These are phyloP conservation scores for Epinotia demarniana DNA, from an alignment of 2,888 invertebrate species.

Conservation along the genomic window DNA sequence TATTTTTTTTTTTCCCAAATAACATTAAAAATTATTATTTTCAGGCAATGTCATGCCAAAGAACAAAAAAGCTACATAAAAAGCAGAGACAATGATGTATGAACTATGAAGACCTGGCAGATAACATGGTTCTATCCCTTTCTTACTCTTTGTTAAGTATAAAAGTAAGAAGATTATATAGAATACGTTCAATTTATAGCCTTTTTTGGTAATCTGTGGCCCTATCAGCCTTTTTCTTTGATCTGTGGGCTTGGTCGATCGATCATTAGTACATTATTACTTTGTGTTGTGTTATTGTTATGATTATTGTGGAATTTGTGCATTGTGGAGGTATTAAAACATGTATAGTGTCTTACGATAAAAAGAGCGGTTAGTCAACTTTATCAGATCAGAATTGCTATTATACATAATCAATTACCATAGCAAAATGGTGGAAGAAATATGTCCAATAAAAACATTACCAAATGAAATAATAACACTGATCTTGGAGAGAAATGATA, in stretches of 20 bases:
- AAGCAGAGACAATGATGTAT: too few species aligned
- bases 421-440: conserved; percentile 39
- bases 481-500: conserved; percentile 57
- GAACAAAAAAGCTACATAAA: too few species aligned
- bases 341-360: background rate
- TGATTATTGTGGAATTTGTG: background rate
- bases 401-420: background rate
- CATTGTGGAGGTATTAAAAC: background rate
- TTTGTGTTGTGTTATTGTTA: background rate
- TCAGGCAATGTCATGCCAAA: too few species aligned
- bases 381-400: background rate
- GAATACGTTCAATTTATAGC: too few species aligned
- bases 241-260: background rate
- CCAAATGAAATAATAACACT: conserved; percentile 64
- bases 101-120: too few species aligned
- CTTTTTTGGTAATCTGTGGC: too few species aligned
- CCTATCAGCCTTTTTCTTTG: too few species aligned
- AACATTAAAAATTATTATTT: too few species aligned
- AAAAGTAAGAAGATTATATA: too few species aligned
- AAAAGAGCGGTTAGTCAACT: background rate
- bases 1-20: too few species aligned
- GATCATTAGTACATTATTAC: background rate
- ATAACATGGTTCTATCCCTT: too few species aligned
- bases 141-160: too few species aligned
- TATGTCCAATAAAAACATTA: conserved; percentile 51